phyloP scores from a whole-genome alignment of 1,140 invertebrate species.

The Ganaspis sp. region DNA sequence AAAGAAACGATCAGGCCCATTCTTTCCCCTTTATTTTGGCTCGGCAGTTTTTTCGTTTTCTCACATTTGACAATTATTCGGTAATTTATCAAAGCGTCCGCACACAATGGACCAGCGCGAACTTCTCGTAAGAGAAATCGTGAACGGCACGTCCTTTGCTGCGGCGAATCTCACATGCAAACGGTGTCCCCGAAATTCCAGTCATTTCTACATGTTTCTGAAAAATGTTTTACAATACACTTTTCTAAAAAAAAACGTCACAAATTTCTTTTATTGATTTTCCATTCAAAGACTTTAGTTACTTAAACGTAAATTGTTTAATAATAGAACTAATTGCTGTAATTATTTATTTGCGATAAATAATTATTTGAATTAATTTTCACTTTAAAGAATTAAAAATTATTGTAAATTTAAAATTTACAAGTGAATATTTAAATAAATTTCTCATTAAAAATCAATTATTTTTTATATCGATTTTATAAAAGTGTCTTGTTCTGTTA shows the following conservation, averaged over 20 bases:
- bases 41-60: constrained; percentile 57
- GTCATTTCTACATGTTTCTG: neutral
- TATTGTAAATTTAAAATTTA: too few relatives aligned
- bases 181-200: constrained; percentile 61
- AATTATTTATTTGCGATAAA: too few relatives aligned
- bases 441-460: too few relatives aligned
- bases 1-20: constrained; percentile 35
- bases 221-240: neutral
- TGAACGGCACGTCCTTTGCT: constrained; percentile 54
- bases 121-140: constrained; percentile 58
- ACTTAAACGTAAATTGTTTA: too few relatives aligned
- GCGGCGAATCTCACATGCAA: constrained; percentile 53
- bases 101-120: constrained; percentile 70
- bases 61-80: constrained; percentile 76
- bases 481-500: neutral
- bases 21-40: constrained; percentile 39
- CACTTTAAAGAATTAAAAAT: too few relatives aligned
- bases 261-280: too few relatives aligned
- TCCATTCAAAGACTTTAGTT: too few relatives aligned
- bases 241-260: constrained; percentile 29
- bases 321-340: too few relatives aligned
- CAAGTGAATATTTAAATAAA: too few relatives aligned
- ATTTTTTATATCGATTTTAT: too few relatives aligned
- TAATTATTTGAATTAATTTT: too few relatives aligned
- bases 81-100: constrained; percentile 76